Evolutionary conservation across 2,113 vertebrate genomes (phyloP).

Genomic region (Argyrosomus japonicus): DNA sequence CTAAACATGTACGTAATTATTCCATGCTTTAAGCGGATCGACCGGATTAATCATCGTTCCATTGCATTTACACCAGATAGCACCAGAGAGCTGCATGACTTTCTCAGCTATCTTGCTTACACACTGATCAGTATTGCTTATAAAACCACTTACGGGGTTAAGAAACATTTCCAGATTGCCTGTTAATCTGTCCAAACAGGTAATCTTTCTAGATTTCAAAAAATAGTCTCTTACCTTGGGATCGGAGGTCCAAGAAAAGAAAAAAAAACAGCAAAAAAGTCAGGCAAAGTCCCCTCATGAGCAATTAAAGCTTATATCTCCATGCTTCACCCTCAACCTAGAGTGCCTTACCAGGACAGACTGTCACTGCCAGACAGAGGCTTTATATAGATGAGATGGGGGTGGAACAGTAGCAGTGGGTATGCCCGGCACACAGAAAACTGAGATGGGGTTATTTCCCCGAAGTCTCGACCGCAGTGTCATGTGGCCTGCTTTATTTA

Average conservation of each 20-base stretch:
- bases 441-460: slow-evolving; percentile 30
- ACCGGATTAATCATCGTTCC: neutral
- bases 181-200: neutral
- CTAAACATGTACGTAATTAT: neutral
- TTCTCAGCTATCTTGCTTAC: neutral
- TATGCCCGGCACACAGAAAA: slow-evolving; percentile 39
- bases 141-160: no score
- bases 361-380: slow-evolving; percentile 43
- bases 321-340: slow-evolving; percentile 23
- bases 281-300: neutral
- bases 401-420: slow-evolving; percentile 48
- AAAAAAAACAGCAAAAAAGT: neutral
- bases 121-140: neutral
- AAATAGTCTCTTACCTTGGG: slow-evolving; percentile 37
- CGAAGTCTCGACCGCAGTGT: slow-evolving; percentile 17
- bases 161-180: neutral
- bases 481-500: slow-evolving; percentile 30
- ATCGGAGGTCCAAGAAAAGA: neutral
- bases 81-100: slow-evolving; percentile 21
- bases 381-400: slow-evolving; percentile 72
- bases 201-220: neutral
- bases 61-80: slow-evolving; percentile 40
- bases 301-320: slow-evolving; percentile 6
- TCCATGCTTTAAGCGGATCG: no score
- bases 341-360: slow-evolving; percentile 32